Evolutionary conservation across 2,113 vertebrate genomes (phyloP).

Genomic region (Elachura formosa): DNA sequence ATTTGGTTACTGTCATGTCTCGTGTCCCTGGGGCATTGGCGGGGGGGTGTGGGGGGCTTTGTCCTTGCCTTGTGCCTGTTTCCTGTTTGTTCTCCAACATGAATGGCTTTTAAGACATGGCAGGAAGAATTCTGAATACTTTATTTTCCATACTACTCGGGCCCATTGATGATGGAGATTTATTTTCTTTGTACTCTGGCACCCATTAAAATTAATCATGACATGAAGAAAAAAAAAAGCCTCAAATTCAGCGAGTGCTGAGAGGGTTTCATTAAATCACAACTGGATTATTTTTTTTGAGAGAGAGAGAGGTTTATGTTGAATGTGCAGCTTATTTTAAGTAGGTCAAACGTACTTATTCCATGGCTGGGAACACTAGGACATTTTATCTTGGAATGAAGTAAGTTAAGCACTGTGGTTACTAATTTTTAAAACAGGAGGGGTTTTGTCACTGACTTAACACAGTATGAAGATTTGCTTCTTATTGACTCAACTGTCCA

Average conservation of each 20-base stretch:
- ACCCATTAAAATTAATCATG: slow-evolving; percentile 51
- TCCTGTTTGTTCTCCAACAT: slow-evolving; percentile 51
- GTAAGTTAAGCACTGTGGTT: slow-evolving; percentile 44
- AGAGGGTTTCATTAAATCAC: slow-evolving; percentile 52
- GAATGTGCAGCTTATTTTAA: slow-evolving; percentile 40
- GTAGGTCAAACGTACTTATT: slow-evolving; percentile 46
- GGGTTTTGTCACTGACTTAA: slow-evolving; percentile 70
- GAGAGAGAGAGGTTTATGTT: slow-evolving; percentile 39
- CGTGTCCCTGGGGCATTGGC: slow-evolving; percentile 41
- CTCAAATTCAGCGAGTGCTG: slow-evolving; percentile 1
- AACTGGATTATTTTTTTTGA: neutral
- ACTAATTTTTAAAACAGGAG: slow-evolving; percentile 19
- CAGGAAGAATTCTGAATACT: slow-evolving; percentile 44
- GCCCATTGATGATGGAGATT: slow-evolving; percentile 30
- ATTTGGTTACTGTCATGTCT: slow-evolving; percentile 49
- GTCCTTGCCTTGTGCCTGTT: slow-evolving; percentile 55
- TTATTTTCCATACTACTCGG: slow-evolving; percentile 29
- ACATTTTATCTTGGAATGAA: slow-evolving; percentile 35
- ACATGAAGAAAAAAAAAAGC: neutral
- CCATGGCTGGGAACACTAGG: slow-evolving; percentile 26
- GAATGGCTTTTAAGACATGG: slow-evolving; percentile 38
- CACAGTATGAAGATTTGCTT: slow-evolving; percentile 98
- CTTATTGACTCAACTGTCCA: slow-evolving; percentile 86
- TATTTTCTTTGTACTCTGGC: slow-evolving; percentile 47
- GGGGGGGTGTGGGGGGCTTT: neutral